Conservation (phyloP, 2,888 invertebrate genomes). For the Bhutanitis thaidina region DNA sequence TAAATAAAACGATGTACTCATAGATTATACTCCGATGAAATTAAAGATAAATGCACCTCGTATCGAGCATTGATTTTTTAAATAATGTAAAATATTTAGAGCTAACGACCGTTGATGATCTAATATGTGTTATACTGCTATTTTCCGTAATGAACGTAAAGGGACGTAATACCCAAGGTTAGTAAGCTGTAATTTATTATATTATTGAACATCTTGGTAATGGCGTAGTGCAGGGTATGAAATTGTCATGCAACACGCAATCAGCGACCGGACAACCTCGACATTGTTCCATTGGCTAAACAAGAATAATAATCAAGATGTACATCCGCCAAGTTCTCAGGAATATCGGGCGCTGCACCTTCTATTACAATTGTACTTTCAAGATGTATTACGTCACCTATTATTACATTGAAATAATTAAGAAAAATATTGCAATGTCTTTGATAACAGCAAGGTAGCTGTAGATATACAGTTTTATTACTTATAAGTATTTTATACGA, state of each 20-base stretch:
- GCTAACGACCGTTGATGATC: no score
- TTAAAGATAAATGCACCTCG: no score
- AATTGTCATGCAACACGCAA: conserved; percentile 45
- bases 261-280: conserved; percentile 41
- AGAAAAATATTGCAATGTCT: no score
- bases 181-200: conserved; percentile 23
- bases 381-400: conserved; percentile 8
- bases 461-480: no score
- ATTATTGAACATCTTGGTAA: conserved; percentile 26
- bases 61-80: no score
- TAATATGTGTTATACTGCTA: no score
- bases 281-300: conserved; percentile 46
- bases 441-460: no score
- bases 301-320: conserved; percentile 46
- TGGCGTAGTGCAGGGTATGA: conserved; percentile 26
- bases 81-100: no score
- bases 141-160: no score
- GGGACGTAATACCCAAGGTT: conserved; percentile 21
- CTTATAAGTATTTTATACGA: no score
- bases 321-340: conserved; percentile 33
- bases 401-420: background rate
- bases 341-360: conserved; percentile 16
- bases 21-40: no score
- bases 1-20: no score
- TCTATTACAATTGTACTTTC: conserved; percentile 12